These are phyloP conservation scores for Sterna hirundo DNA, from an alignment of 2,113 vertebrate species.

Conservation along the genomic window DNA sequence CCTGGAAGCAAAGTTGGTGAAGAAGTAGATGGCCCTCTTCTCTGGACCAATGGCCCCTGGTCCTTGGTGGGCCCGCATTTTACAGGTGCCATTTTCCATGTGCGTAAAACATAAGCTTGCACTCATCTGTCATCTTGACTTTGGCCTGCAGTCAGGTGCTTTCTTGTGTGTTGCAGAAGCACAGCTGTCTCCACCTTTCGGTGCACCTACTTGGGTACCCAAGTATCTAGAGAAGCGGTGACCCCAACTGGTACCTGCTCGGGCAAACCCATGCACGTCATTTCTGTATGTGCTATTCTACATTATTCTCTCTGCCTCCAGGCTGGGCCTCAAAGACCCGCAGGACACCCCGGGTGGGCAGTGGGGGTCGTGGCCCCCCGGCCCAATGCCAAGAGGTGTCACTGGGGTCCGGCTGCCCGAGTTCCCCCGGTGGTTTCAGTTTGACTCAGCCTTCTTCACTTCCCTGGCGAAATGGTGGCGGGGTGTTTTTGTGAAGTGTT, in stretches of 20 bases:
- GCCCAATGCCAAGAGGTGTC: neutral
- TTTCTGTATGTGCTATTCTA: neutral
- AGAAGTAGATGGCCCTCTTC: neutral
- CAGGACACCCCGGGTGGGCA: fast-evolving
- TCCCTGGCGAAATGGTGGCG: neutral
- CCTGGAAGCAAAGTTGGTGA: neutral
- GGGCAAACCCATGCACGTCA: neutral
- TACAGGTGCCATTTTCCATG: neutral
- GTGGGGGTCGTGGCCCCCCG: neutral
- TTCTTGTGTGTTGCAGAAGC: fast-evolving
- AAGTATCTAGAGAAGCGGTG: neutral
- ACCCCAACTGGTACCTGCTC: neutral
- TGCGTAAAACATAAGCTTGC: neutral
- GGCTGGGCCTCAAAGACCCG: neutral
- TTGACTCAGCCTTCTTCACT: neutral
- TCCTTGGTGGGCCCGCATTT: neutral
- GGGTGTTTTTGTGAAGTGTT: neutral
- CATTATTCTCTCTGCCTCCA: neutral
- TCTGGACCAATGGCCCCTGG: neutral
- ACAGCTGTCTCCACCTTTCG: neutral
- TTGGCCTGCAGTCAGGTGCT: neutral
- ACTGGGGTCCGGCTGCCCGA: neutral
- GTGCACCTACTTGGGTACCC: neutral
- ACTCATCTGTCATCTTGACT: neutral
- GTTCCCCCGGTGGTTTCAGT: neutral